These are phyloP conservation scores for Ligdia adustata DNA, from an alignment of 2,888 invertebrate species.

Conservation along the genomic window DNA sequence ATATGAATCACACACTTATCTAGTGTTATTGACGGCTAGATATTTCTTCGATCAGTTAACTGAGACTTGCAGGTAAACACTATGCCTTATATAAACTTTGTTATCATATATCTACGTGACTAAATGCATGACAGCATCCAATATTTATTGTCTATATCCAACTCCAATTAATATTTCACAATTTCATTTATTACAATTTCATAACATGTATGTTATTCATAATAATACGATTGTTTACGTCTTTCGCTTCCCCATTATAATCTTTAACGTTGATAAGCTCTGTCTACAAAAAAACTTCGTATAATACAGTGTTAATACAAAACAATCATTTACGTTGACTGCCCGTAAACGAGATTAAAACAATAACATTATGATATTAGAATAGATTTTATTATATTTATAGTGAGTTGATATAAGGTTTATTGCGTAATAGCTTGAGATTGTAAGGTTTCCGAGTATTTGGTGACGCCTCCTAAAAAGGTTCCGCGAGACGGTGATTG, in stretches of 20 bases:
- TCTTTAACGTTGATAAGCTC: constrained; percentile 19
- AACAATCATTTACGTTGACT: constrained; percentile 1
- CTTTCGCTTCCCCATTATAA: constrained; percentile 8
- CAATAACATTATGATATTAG: neutral
- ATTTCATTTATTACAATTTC: constrained; percentile 14
- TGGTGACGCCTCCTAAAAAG: constrained; percentile 22
- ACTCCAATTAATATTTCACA: constrained; percentile 11
- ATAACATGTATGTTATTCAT: constrained; percentile 28
- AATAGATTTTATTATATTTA: neutral
- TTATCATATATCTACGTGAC: constrained; percentile 47
- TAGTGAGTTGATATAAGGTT: neutral
- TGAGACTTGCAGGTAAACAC: neutral
- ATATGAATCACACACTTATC: too few species aligned
- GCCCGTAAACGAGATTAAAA: neutral
- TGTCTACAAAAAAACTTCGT: constrained; percentile 17
- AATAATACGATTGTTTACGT: constrained; percentile 23
- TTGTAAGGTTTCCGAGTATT: constrained; percentile 24
- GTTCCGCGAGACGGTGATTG: constrained; percentile 12
- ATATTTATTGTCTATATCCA: constrained; percentile 7
- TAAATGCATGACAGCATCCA: constrained; percentile 35
- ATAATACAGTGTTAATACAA: neutral
- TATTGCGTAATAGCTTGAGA: constrained; percentile 14
- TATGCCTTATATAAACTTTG: neutral
- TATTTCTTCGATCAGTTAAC: neutral
- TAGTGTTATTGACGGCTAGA: neutral